A percentile compares a stretch with the other conserved stretches of the same genome.
These are phyloP conservation scores for Leucoraja erinaceus DNA, from an alignment of 2,113 vertebrate genomes.

Conservation along the genomic window DNA sequence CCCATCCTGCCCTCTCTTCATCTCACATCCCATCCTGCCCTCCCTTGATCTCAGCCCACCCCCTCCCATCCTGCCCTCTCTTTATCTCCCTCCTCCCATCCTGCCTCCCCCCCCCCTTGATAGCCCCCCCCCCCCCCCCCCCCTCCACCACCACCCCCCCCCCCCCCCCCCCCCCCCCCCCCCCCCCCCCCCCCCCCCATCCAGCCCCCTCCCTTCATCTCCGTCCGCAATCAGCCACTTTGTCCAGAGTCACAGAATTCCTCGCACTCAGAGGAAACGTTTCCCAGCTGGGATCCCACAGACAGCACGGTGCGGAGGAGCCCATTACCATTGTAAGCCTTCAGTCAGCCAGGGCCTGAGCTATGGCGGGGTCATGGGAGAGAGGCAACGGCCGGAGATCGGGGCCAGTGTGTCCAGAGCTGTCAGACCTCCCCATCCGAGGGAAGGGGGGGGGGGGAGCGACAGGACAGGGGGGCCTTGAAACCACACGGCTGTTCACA, in stretches of 20 bases:
- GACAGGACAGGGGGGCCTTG: neutral
- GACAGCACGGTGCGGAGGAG: neutral
- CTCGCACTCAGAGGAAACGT: neutral
- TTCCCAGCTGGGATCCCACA: neutral
- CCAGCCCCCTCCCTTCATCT: neutral
- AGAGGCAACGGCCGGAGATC: neutral
- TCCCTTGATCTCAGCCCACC: too few relatives aligned
- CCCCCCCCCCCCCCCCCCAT: too few relatives aligned
- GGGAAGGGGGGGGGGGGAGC: neutral
- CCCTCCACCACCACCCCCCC: too few relatives aligned
- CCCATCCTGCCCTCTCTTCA: too few relatives aligned
- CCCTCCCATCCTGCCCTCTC: too few relatives aligned
- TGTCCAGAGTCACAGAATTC: slow-evolving; percentile 17
- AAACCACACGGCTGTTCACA: neutral
- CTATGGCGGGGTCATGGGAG: slow-evolving; percentile 22
- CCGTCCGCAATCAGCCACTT: neutral
- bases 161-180: too few relatives aligned
- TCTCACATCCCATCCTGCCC: too few relatives aligned
- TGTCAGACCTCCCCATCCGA: neutral
- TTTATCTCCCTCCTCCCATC: too few relatives aligned
- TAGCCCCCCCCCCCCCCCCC: too few relatives aligned
- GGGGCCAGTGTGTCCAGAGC: neutral
- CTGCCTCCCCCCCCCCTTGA: too few relatives aligned
- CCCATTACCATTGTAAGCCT: neutral
- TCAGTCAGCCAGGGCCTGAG: slow-evolving; percentile 19